Evolutionary conservation across 2,888 invertebrate species (phyloP).

Genomic region (Sturmia bella): DNA sequence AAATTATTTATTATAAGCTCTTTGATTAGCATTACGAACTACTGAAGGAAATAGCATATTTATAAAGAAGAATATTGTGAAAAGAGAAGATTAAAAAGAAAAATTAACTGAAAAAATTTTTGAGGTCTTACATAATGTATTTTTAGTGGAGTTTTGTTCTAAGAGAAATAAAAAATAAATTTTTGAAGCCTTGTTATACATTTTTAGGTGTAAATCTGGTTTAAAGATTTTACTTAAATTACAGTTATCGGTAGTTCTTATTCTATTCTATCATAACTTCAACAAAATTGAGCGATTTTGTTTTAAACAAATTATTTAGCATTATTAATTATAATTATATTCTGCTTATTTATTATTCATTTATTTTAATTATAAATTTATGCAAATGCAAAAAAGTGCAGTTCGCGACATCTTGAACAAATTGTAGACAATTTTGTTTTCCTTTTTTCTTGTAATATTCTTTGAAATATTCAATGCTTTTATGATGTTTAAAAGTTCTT

Average conservation of each 20-base stretch:
- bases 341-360: conserved; percentile 61
- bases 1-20: conserved; percentile 45
- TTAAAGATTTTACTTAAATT: neutral
- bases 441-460: conserved; percentile 10
- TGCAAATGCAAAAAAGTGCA: conserved; percentile 12
- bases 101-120: conserved; percentile 2
- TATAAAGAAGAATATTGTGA: conserved; percentile 19
- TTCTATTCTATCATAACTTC: conserved; percentile 14
- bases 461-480: conserved; percentile 30
- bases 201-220: conserved; percentile 29
- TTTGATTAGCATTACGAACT: conserved; percentile 33
- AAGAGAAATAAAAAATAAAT: conserved; percentile 18
- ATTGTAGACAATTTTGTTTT: conserved; percentile 58
- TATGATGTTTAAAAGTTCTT: conserved; percentile 41
- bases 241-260: conserved; percentile 3
- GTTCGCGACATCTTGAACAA: conserved; percentile 49
- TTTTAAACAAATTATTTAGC: conserved; percentile 61
- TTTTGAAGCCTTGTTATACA: conserved; percentile 62
- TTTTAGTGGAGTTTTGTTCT: conserved; percentile 42
- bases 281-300: conserved; percentile 56
- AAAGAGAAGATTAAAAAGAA: conserved; percentile 16
- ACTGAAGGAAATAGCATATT: conserved; percentile 45
- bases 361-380: conserved; percentile 44
- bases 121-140: conserved; percentile 27
- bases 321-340: conserved; percentile 35